Base-by-base conservation (phyloP, 2,113 vertebrate species). In the Tor tambroides region DNA sequence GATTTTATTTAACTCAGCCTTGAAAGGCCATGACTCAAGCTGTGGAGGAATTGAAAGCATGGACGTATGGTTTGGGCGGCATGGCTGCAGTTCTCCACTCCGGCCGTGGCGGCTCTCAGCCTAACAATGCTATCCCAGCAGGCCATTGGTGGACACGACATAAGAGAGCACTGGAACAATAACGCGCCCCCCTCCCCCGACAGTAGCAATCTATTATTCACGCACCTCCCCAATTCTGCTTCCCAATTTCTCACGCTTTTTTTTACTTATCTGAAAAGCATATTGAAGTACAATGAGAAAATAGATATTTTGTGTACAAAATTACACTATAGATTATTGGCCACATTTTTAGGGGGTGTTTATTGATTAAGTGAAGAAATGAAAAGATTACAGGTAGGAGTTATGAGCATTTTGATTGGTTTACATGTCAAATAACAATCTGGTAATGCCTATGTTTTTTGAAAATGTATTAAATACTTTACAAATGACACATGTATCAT, bases 1-100 rank as follows among this genome's bases (percentile, higher is more conserved):
- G n/a, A 82, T 89, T 84, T 91, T 86, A 76, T 91, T 85, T 84
- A 90, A 83, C 26, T 10, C 32, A 69, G 8, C 28, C 49, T 79
- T 82, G 26, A 92, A 93, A 93, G 91, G 91, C 79, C 88, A 93
- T 84, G 90, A 81, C 59, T 92, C 90, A 91, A 87, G 84, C 91
- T 87, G 86, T 87, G 74, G 51, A 84, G 35, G 71, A 81, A 78
- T 82, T 84, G 51, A 86, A 78, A 87, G 86, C 88, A 43, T 78
- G 71, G 88, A 61, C 85, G 82, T 79, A 56, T 82, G 41, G 71
- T 61, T 65, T 69, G 74, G 41, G 43, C 21, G 83, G 54, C 83
- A 46, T 15, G 17, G 56, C 19, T 83, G 74, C 67, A 21, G 49
- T 54, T 78, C 49, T 78, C 76, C 7, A 54, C 76, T 78, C 15